Percentiles rank a stretch among this genome's conserved stretches.
phyloP scores from a whole-genome alignment of 1,140 invertebrate genomes.

The Marisa cornuarietis region DNA sequence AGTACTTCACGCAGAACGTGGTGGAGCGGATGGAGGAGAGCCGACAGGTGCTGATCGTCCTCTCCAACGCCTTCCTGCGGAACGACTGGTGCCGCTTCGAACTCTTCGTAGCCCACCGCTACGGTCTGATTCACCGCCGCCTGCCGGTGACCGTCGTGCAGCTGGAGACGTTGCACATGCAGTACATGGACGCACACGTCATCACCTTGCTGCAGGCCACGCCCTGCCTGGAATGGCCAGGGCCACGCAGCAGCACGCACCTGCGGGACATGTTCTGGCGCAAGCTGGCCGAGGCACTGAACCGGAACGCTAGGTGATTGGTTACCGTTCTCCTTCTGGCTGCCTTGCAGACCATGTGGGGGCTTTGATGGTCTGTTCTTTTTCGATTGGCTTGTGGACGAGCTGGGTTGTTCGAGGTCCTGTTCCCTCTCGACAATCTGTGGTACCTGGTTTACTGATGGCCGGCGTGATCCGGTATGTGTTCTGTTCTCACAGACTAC shows the following conservation, averaged over 20 bases:
- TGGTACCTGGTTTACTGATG: too few relatives aligned
- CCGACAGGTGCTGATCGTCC: slow-evolving; percentile 22
- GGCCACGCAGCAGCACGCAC: neutral
- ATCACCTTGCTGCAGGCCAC: slow-evolving; percentile 6
- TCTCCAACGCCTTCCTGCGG: slow-evolving; percentile 23
- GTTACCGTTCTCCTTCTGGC: too few relatives aligned
- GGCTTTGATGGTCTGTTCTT: too few relatives aligned
- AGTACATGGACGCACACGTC: slow-evolving; percentile 19
- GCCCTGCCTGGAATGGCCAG: slow-evolving; percentile 17
- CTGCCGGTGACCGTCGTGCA: slow-evolving; percentile 8
- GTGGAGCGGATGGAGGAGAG: slow-evolving; percentile 27
- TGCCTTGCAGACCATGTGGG: too few relatives aligned
- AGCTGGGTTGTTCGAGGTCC: too few relatives aligned
- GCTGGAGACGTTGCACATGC: slow-evolving; percentile 4
- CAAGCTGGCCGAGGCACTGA: neutral
- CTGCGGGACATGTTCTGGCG: slow-evolving; percentile 13
- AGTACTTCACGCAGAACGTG: slow-evolving; percentile 23
- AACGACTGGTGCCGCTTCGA: slow-evolving; percentile 29
- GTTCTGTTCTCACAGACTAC: too few relatives aligned
- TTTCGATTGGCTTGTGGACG: too few relatives aligned
- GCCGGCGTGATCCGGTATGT: too few relatives aligned
- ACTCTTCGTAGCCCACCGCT: slow-evolving; percentile 20
- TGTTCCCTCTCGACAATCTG: too few relatives aligned
- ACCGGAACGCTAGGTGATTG: too few relatives aligned
- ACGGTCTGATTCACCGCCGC: slow-evolving; percentile 13